Conservation (phyloP, 2,113 vertebrate genomes). For the Dromaius novaehollandiae region DNA sequence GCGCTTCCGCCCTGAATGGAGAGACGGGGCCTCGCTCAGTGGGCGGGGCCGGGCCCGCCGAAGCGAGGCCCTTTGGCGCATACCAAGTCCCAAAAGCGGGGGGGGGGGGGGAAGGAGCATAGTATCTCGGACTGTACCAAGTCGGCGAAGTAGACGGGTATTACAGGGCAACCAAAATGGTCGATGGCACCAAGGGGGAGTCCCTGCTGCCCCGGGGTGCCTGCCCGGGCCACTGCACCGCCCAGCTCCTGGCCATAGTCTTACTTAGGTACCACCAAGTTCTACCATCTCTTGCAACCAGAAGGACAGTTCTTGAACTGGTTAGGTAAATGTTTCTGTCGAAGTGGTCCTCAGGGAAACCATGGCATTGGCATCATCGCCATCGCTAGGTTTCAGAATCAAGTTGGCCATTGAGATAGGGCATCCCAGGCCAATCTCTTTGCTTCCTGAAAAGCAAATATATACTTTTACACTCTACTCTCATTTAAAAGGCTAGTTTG, state of each 20-base stretch:
- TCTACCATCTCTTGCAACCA: accelerated
- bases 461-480: accelerated
- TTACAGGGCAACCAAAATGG: background rate
- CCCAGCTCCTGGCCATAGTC: accelerated
- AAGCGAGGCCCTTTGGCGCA: accelerated
- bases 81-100: background rate
- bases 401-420: background rate
- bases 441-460: background rate
- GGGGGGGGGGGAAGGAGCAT: background rate
- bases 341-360: background rate
- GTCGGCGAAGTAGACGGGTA: too few relatives aligned
- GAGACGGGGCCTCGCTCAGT: too few relatives aligned
- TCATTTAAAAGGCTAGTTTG: background rate
- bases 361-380: too few relatives aligned
- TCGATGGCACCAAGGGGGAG: background rate
- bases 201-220: accelerated
- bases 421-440: background rate
- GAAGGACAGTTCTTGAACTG: accelerated
- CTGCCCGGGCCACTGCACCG: accelerated
- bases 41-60: background rate
- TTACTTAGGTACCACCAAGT: accelerated
- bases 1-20: background rate
- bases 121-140: background rate
- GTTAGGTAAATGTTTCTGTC: accelerated
- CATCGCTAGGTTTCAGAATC: background rate